These are phyloP conservation scores for Mellivora capensis DNA, from an alignment of 2,113 vertebrate genomes.

Conservation along the genomic window DNA sequence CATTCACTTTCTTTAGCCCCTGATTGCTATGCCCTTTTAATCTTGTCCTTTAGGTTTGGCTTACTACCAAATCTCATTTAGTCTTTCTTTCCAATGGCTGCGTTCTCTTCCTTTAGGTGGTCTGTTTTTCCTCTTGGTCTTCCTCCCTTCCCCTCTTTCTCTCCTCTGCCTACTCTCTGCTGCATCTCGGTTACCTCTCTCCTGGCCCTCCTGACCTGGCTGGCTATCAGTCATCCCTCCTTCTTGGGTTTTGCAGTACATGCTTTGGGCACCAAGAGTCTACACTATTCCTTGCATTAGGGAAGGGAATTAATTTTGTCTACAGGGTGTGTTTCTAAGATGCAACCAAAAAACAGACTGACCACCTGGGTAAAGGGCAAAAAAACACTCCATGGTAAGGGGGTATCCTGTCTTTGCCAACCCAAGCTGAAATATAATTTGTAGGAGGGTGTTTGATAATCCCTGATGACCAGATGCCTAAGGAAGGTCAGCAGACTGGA, in stretches of 20 bases:
- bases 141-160: neutral
- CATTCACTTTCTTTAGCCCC: neutral
- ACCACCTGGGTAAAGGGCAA: neutral
- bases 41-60: neutral
- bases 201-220: neutral
- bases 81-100: neutral
- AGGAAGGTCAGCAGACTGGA: neutral
- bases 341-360: neutral
- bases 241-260: neutral
- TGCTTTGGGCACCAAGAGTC: neutral
- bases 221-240: neutral
- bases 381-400: neutral
- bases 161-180: rapidly evolving
- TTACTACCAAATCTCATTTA: neutral
- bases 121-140: neutral
- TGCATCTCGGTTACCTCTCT: neutral
- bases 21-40: neutral
- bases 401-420: neutral
- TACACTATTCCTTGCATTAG: neutral
- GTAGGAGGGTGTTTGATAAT: neutral
- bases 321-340: neutral
- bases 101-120: neutral
- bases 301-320: neutral
- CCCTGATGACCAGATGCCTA: neutral
- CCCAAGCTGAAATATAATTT: neutral